Evolutionary conservation across 2,113 vertebrate species (phyloP).

Genomic region (Nymphicus hollandicus): DNA sequence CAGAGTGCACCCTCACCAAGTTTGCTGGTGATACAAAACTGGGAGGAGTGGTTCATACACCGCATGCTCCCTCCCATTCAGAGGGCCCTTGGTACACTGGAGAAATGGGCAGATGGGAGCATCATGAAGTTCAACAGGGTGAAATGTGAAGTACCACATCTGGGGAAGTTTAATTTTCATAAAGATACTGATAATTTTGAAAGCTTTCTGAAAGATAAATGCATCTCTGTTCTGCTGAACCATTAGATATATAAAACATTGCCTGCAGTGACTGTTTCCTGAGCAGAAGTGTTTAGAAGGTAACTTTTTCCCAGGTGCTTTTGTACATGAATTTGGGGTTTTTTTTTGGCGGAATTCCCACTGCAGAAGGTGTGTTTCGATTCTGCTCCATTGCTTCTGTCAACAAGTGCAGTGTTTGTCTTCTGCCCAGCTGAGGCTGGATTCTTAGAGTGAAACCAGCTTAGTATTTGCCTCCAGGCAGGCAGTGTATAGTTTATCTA

Average conservation of each 20-base stretch:
- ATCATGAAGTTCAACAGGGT: not conserved
- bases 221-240: not conserved
- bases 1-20: not conserved
- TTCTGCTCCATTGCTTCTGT: not conserved
- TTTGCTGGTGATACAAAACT: not conserved
- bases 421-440: not conserved
- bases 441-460: not conserved
- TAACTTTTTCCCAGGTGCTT: not conserved
- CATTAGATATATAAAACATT: not conserved
- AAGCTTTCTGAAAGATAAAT: not conserved
- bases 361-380: not conserved
- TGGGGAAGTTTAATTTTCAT: not conserved
- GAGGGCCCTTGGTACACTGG: not conserved
- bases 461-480: not conserved
- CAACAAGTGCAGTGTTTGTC: not conserved
- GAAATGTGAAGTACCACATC: not conserved
- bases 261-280: not conserved
- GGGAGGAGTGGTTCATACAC: not conserved
- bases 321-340: not conserved
- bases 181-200: not conserved
- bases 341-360: not conserved
- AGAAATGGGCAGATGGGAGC: not conserved
- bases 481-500: not conserved
- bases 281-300: not conserved
- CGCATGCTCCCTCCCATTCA: not conserved